These are phyloP conservation scores for Danio choprae DNA, from an alignment of 2,797 vertebrate genomes.

Conservation along the genomic window DNA sequence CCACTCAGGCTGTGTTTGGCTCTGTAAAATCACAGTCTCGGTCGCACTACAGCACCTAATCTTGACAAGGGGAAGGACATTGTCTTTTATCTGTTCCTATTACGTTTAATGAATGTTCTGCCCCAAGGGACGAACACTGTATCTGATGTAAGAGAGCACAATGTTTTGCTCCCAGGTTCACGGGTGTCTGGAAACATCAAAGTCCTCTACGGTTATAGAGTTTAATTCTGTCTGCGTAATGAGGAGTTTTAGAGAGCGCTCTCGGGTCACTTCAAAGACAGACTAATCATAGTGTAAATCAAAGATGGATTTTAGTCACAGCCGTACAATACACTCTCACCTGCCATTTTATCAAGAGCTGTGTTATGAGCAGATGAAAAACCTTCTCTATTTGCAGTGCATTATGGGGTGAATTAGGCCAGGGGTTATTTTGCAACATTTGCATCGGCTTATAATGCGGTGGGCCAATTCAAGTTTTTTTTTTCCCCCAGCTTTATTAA, in stretches of 20 bases:
- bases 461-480: background rate
- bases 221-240: slow-evolving; percentile 76
- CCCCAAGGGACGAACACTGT: slow-evolving; percentile 75
- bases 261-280: slow-evolving; percentile 78
- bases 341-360: slow-evolving; percentile 76
- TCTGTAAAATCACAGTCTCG: slow-evolving; percentile 69
- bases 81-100: slow-evolving; percentile 76
- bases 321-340: slow-evolving; percentile 66
- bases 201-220: slow-evolving; percentile 58
- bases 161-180: slow-evolving; percentile 70
- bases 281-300: slow-evolving; percentile 78
- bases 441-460: background rate
- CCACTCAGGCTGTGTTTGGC: slow-evolving; percentile 56
- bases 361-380: slow-evolving; percentile 69
- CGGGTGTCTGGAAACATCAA: slow-evolving; percentile 70
- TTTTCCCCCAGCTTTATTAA: background rate
- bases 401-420: slow-evolving; percentile 13
- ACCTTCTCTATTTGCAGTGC: slow-evolving; percentile 67
- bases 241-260: slow-evolving; percentile 74
- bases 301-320: slow-evolving; percentile 65
- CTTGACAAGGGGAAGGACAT: slow-evolving; percentile 73
- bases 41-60: slow-evolving; percentile 75
- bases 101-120: slow-evolving; percentile 76
- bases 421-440: slow-evolving; percentile 6
- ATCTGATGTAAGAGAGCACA: slow-evolving; percentile 82